phyloP scores from a whole-genome alignment of 2,888 invertebrate genomes.

The Platycheirus albimanus region DNA sequence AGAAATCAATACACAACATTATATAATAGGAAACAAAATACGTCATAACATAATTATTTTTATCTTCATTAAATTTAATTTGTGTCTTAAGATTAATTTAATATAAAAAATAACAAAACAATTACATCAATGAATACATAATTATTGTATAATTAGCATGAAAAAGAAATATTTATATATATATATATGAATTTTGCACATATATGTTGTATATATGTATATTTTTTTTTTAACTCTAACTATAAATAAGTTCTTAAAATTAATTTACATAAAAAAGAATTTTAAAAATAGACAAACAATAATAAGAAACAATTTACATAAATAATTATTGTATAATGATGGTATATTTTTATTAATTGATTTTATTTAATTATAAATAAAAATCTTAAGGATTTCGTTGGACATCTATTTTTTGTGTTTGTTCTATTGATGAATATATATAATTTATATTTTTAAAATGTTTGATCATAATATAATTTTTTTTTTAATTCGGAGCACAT shows the following conservation, averaged over 20 bases:
- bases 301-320: background rate
- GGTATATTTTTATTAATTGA: constrained; percentile 1
- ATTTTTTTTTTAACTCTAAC: no score
- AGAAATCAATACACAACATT: constrained; percentile 69
- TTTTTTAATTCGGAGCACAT: background rate
- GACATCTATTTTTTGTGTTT: constrained; percentile 51
- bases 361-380: constrained; percentile 37
- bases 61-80: constrained; percentile 55
- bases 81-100: constrained; percentile 30
- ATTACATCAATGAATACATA: constrained; percentile 30
- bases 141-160: background rate
- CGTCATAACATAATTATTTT: constrained; percentile 43
- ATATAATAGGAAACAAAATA: constrained; percentile 71
- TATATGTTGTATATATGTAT: no score
- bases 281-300: background rate
- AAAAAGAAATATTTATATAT: background rate
- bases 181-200: no score
- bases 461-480: background rate
- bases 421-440: no score
- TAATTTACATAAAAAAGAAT: background rate
- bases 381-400: constrained; percentile 64
- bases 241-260: no score
- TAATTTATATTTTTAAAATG: no score
- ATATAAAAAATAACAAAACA: background rate
- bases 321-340: no score